Evolutionary conservation across 2,888 invertebrate species (phyloP), one percentile per base, ranked within the genome.

Genomic region (Ennomos erosarius): DNA sequence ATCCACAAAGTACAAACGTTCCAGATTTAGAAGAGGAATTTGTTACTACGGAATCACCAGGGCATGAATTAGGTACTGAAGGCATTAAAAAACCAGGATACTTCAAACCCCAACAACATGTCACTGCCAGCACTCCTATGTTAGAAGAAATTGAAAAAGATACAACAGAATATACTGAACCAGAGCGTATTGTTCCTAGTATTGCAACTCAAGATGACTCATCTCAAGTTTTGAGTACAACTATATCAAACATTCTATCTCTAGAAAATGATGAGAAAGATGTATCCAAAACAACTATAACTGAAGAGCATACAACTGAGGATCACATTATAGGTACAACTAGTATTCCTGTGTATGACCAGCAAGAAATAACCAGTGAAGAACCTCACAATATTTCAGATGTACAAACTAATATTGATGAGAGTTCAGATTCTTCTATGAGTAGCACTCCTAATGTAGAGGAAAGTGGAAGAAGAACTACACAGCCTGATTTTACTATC

Each of bases 71-170:
- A 34, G 34, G 33, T 43, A 53, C 59, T 10, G 60, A 67, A 26
- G 55, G 38, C 40, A 42, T 34, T 34, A 62, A 64, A 9, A 55
- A 43, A 33, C 53, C 56, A 12, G 58, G 46, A 9, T 55, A 55
- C 8, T 42, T 55, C 38, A 52, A 63, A 16, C 45, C 54, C 13
- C 61, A 55, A 57, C 51, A 47, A 50, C 55, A 64, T 43, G 48
- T 56, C 33, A 59, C 65, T 11, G 51, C 68, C 47, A 70, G 66
- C 47, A 71, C 71, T 12, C 69, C 69, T 16, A 64, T 68, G 57
- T 44, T 73, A 44, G 71, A 73, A 63, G 73, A 73, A 64, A 68
- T 73, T 47, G 73, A 73, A 61, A 64, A 68, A 62, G 69, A 68
- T 42, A 65, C 68, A 10, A 64, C 68, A 33, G 56, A 59, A 50